Evolutionary conservation across 2,888 invertebrate genomes (phyloP).

Genomic region (Cistogaster globosa): DNA sequence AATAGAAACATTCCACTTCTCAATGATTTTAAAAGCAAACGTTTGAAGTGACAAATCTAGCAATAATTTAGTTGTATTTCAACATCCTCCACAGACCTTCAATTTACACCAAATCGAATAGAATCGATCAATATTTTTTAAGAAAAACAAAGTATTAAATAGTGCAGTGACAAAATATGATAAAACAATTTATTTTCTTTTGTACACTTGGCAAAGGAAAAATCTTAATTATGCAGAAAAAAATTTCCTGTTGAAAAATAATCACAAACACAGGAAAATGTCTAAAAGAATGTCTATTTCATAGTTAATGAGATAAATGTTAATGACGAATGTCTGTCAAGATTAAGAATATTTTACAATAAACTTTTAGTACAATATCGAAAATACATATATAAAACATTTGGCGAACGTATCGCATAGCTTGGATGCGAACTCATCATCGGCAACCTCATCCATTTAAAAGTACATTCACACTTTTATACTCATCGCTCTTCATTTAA

Average conservation of each 20-base stretch:
- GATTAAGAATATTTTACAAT: constrained; percentile 60
- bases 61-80: too few relatives aligned
- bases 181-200: constrained; percentile 38
- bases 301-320: constrained; percentile 69
- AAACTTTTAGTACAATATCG: constrained; percentile 26
- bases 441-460: constrained; percentile 60
- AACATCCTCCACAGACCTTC: too few relatives aligned
- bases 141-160: constrained; percentile 48
- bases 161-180: constrained; percentile 65
- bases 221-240: constrained; percentile 47
- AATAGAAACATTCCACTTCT: too few relatives aligned
- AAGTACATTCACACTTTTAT: constrained; percentile 36
- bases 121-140: neutral
- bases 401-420: constrained; percentile 64
- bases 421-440: constrained; percentile 25
- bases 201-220: constrained; percentile 4
- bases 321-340: too few relatives aligned
- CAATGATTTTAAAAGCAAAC: too few relatives aligned
- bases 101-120: too few relatives aligned
- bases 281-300: constrained; percentile 38
- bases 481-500: too few relatives aligned
- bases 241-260: constrained; percentile 64
- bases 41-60: too few relatives aligned
- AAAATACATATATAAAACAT: constrained; percentile 61
- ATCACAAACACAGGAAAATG: neutral